Evolutionary conservation across 2,113 vertebrate species (phyloP).

Genomic region (Stictonetta naevosa): DNA sequence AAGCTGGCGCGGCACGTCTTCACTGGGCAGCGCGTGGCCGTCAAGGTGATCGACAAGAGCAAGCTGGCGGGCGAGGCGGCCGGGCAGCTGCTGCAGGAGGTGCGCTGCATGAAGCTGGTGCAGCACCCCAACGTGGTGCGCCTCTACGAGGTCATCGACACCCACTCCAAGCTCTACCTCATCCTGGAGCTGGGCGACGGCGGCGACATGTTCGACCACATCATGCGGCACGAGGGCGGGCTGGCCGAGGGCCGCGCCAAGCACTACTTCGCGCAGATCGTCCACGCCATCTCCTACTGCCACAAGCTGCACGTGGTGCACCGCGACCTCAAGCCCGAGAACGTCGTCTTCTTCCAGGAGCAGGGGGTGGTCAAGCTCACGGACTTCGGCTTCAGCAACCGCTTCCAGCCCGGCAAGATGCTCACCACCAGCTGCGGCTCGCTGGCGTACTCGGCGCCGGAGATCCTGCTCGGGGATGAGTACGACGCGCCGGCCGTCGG

Average conservation of each 20-base stretch:
- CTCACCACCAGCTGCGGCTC: constrained; percentile 90
- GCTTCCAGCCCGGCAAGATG: constrained; percentile 88
- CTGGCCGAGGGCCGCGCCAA: constrained; percentile 83
- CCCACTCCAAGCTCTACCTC: constrained; percentile 88
- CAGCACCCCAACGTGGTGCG: constrained; percentile 91
- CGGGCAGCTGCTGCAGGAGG: constrained; percentile 88
- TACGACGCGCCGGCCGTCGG: constrained; percentile 89
- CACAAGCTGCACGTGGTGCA: constrained; percentile 90
- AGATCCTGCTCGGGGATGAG: constrained; percentile 89
- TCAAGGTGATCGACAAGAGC: constrained; percentile 92
- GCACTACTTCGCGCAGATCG: constrained; percentile 88
- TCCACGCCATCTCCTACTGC: constrained; percentile 88
- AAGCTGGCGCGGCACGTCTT: constrained; percentile 86
- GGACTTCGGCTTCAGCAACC: constrained; percentile 91
- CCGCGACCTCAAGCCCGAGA: constrained; percentile 90
- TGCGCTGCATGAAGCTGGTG: constrained; percentile 90
- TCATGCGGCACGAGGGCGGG: constrained; percentile 86
- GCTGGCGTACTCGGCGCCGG: constrained; percentile 87
- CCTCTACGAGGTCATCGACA: constrained; percentile 91
- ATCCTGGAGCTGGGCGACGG: constrained; percentile 90
- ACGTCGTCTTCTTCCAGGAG: constrained; percentile 90
- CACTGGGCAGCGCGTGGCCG: constrained; percentile 86
- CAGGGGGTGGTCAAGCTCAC: constrained; percentile 89
- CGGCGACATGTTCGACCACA: constrained; percentile 90
- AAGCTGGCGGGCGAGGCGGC: constrained; percentile 83